These are phyloP conservation scores for Ypsolopha sequella DNA, from an alignment of 2,888 invertebrate genomes.

Conservation along the genomic window DNA sequence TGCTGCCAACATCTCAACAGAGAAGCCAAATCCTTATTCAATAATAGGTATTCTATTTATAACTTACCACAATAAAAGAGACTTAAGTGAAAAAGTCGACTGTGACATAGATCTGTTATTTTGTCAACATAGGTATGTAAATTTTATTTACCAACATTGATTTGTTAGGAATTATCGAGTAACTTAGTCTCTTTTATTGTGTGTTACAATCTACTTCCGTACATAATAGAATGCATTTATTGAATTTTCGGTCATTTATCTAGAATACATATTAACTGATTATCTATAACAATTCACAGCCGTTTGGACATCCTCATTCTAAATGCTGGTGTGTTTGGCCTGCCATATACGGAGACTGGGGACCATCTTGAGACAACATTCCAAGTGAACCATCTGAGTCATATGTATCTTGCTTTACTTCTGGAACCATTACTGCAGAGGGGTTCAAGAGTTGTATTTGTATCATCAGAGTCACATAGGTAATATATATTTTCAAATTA, in stretches of 20 bases:
- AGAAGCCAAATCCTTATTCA: too few species aligned
- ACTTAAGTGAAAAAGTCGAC: too few species aligned
- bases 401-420: slow-evolving; percentile 83
- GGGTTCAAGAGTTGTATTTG: slow-evolving; percentile 82
- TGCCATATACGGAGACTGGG: slow-evolving; percentile 77
- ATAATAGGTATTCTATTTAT: too few species aligned
- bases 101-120: too few species aligned
- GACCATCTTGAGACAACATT: slow-evolving; percentile 84
- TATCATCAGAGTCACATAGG: slow-evolving; percentile 93
- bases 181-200: too few species aligned
- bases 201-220: too few species aligned
- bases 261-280: not conserved
- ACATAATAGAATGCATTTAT: too few species aligned
- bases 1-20: not conserved
- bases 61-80: too few species aligned
- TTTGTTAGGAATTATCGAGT: too few species aligned
- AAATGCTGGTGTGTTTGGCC: slow-evolving; percentile 86
- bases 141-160: too few species aligned
- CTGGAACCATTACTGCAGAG: slow-evolving; percentile 77
- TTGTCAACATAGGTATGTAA: too few species aligned
- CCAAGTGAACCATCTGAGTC: slow-evolving; percentile 90
- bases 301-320: slow-evolving; percentile 80
- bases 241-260: too few species aligned
- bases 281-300: slow-evolving; percentile 40
- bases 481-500: slow-evolving; percentile 29